Percentiles rank a stretch among this genome's conserved stretches.
These are phyloP conservation scores for Oscarella lobularis DNA, from an alignment of 37 sponge, comb jelly and placozoan genomes.

Conservation along the genomic window DNA sequence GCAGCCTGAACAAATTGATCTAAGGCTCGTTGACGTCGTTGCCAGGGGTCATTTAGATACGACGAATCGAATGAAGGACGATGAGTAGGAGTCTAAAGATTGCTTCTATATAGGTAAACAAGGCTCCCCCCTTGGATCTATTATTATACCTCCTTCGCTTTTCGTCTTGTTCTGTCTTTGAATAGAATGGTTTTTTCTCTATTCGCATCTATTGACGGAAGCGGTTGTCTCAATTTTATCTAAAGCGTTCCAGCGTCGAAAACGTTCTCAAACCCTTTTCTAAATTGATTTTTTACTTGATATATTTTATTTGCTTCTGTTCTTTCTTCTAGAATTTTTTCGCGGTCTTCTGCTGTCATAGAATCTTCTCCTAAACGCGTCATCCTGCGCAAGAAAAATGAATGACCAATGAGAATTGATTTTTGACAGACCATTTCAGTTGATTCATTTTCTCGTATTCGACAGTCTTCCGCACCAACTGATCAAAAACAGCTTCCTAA, in stretches of 20 bases:
- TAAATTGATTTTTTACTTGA: constrained; percentile 5
- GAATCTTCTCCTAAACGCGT: constrained; percentile 27
- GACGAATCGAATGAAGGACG: too few relatives aligned
- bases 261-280: not conserved
- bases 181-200: too few relatives aligned
- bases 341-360: constrained; percentile 30
- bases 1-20: constrained; percentile 52
- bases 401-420: too few relatives aligned
- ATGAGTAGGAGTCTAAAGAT: too few relatives aligned
- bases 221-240: too few relatives aligned
- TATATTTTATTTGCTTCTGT: constrained; percentile 13
- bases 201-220: too few relatives aligned
- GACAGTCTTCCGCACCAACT: not conserved
- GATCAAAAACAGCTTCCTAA: not conserved
- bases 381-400: constrained; percentile 35
- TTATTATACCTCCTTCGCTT: too few relatives aligned
- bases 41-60: constrained; percentile 33
- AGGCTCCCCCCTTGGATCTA: too few relatives aligned
- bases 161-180: too few relatives aligned
- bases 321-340: constrained; percentile 16
- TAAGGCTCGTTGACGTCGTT: constrained; percentile 19
- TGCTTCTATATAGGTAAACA: too few relatives aligned
- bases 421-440: not conserved
- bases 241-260: too few relatives aligned
- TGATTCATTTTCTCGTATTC: not conserved